Evolutionary conservation across 1,140 invertebrate genomes (phyloP).

Genomic region (Drosophila ironensis): DNA sequence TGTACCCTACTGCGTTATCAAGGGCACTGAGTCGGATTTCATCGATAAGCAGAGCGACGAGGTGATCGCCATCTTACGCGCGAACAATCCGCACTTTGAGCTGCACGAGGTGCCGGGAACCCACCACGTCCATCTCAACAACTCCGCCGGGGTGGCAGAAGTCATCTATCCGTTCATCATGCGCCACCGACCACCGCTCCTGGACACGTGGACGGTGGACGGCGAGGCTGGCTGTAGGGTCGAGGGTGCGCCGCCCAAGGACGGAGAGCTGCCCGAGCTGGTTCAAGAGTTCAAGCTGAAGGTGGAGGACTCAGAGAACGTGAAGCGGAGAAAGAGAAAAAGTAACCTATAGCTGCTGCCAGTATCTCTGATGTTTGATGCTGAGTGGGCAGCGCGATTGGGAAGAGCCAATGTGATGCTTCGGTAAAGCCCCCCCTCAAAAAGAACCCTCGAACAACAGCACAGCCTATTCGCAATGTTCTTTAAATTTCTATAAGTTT

Average conservation of each 20-base stretch:
- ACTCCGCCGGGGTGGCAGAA: conserved; percentile 84
- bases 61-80: conserved; percentile 83
- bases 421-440: not conserved
- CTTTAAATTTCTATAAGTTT: not conserved
- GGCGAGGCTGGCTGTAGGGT: conserved; percentile 2
- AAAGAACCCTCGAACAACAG: too few relatives aligned
- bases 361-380: conserved; percentile 54
- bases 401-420: conserved; percentile 26
- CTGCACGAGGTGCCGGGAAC: conserved; percentile 85
- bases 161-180: conserved; percentile 85
- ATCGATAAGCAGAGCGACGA: conserved; percentile 74
- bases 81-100: conserved; percentile 84
- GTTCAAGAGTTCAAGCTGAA: conserved; percentile 56
- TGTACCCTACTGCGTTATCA: conserved; percentile 76
- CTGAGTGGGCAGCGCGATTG: conserved; percentile 24
- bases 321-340: conserved; percentile 76
- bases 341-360: conserved; percentile 78
- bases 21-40: conserved; percentile 63
- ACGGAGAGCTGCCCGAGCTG: conserved; percentile 19
- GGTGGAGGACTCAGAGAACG: conserved; percentile 66
- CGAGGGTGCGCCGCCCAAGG: not conserved
- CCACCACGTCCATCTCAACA: conserved; percentile 89
- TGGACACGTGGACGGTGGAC: conserved; percentile 65
- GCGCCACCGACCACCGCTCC: conserved; percentile 61
- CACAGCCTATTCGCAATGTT: too few relatives aligned